Base-by-base conservation (phyloP, 1,140 invertebrate genomes). In the Drosophila azteca region DNA sequence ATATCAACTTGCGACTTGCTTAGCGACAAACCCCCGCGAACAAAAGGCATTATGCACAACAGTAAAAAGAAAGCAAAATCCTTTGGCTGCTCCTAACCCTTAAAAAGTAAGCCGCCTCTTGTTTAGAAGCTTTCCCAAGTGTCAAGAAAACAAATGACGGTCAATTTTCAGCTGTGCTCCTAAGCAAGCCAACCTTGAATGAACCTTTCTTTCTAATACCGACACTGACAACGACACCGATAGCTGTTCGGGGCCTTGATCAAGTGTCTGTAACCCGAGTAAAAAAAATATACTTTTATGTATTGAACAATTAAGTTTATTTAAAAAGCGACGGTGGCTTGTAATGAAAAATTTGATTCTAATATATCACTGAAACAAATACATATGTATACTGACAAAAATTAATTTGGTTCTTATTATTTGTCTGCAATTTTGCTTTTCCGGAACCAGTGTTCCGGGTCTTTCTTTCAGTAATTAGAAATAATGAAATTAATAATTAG, bases 111-210 rank as follows among this genome's bases (percentile, higher is more conserved):
- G 63, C 72, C 60, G 72, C 59, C 63, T 61, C 62, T 71, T 69
- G 54, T 71, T 65, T 53, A 65, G 74, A 29, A 67, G 69, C 82
- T 75, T 80, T 85, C 84, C 84, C 69, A 81, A 85, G 78, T 85
- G 82, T 87, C 82, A 82, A 78, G 75, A 87, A 87, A 87, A 85
- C 82, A 85, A 85, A 85, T 85, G 82, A 87, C 82, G 82, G 82
- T 85, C 74, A 82, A 77, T 88, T 63, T 48, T 55, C 17, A 57
- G 50, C 54, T 50, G 44, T 20, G 43, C 68, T 69, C 35, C 66
- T 68, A 69, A 68, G 64, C 66, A 69, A 68, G 64, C 66, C 66
- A 69, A 69, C 66, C 64, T 69, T 68, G 52, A 69, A 69, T 44
- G 13, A 49, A 78, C 82, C 55, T 46, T 54, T 35, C 31, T 72